phyloP scores from a whole-genome alignment of 2,888 invertebrate genomes.

The Scaptomyza flava region DNA sequence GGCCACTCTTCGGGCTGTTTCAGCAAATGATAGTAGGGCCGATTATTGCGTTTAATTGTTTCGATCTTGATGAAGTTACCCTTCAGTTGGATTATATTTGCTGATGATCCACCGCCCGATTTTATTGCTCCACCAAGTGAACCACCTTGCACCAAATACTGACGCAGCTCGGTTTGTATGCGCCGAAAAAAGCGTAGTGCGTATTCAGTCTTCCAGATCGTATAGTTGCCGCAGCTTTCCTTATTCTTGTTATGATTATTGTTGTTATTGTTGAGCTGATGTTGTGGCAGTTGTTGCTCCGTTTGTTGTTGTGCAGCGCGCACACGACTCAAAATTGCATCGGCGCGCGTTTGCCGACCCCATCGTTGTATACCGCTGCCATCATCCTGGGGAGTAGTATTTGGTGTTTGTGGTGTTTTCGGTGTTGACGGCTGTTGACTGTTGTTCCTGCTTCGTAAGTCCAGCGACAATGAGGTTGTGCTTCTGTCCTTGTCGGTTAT shows the following conservation, averaged over 20 bases:
- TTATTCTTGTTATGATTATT: slow-evolving; percentile 30
- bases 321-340: slow-evolving; percentile 92
- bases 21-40: slow-evolving; percentile 83
- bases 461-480: slow-evolving; percentile 2
- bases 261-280: slow-evolving; percentile 26
- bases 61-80: slow-evolving; percentile 91
- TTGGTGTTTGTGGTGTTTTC: slow-evolving; percentile 62
- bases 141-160: slow-evolving; percentile 64
- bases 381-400: slow-evolving; percentile 49
- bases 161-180: slow-evolving; percentile 84
- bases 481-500: slow-evolving; percentile 81
- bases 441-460: slow-evolving; percentile 35
- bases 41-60: slow-evolving; percentile 79
- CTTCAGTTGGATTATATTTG: slow-evolving; percentile 84
- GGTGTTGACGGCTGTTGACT: slow-evolving; percentile 63
- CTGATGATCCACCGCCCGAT: neutral
- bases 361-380: slow-evolving; percentile 41
- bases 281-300: slow-evolving; percentile 38
- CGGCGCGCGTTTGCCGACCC: slow-evolving; percentile 86
- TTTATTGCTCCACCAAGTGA: slow-evolving; percentile 10
- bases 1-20: slow-evolving; percentile 83
- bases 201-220: slow-evolving; percentile 86
- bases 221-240: slow-evolving; percentile 72
- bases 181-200: slow-evolving; percentile 88
- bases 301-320: slow-evolving; percentile 75